Conservation (phyloP, 2,797 vertebrate genomes). For the Xyrichtys novacula region DNA sequence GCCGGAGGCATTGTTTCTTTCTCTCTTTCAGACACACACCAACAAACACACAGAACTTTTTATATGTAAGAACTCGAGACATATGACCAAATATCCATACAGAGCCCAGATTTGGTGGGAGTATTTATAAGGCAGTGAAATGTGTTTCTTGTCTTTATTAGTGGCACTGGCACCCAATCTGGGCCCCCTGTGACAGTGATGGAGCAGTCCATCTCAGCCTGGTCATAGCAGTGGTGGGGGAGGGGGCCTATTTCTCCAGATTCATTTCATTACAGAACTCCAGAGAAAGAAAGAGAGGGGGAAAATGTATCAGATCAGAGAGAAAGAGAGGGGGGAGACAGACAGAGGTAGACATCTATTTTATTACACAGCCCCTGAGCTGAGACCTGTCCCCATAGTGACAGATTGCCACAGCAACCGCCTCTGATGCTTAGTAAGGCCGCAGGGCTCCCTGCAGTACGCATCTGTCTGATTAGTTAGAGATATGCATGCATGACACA, state of each 20-base stretch:
- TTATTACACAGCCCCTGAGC: slow-evolving; percentile 60
- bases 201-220: slow-evolving; percentile 71
- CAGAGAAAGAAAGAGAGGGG: slow-evolving; percentile 41
- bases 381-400: slow-evolving; percentile 63
- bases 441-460: slow-evolving; percentile 45
- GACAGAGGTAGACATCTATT: slow-evolving; percentile 48
- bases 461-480: slow-evolving; percentile 61
- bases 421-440: slow-evolving; percentile 62
- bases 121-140: slow-evolving; percentile 62
- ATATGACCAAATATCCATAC: slow-evolving; percentile 22
- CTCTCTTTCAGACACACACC: background rate
- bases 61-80: too few relatives aligned
- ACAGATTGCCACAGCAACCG: slow-evolving; percentile 69
- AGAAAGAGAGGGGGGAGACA: slow-evolving; percentile 25
- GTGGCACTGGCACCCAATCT: slow-evolving; percentile 70
- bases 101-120: slow-evolving; percentile 19
- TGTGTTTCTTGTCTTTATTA: slow-evolving; percentile 79
- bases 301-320: slow-evolving; percentile 34
- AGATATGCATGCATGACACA: slow-evolving; percentile 44
- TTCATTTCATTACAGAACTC: slow-evolving; percentile 65
- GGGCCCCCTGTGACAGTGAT: slow-evolving; percentile 76
- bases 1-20: background rate
- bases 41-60: slow-evolving; percentile 17
- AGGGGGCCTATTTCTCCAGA: slow-evolving; percentile 68
- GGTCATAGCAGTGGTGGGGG: slow-evolving; percentile 21